Evolutionary conservation across 2,797 vertebrate genomes (phyloP), one percentile per base, ranked within the genome.

Genomic region (Phoxinus dragarum): DNA sequence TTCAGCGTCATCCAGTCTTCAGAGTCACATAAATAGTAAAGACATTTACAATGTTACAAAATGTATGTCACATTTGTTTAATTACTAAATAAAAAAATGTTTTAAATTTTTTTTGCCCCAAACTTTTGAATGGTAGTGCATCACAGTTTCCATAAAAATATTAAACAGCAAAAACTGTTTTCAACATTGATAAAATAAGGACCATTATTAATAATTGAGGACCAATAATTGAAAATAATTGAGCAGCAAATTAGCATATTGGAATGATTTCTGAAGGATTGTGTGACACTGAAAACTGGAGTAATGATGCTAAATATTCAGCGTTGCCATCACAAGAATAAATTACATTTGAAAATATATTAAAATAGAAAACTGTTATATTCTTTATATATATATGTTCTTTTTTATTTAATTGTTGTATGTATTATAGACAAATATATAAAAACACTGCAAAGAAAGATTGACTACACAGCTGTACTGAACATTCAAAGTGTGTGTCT

Each of bases 401-500:
- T 49, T 19, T 67, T 17, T 76, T n/a, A 9, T 36, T 36, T 0
- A 0, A 1, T 14, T 2, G 31, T 23, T 54, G 1, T 4, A 34
- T 67, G 16, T 17, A 40, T 5, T n/a, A n/a, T 56, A 76, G 11
- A 54, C 11, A 4, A 2, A 76, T 77, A 40, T 59, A 77, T 77
- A 9, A 56, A 69, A 59, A 59, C 12, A 40, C 19, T 40, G 34
- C 1, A 0, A 23, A 52, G 9, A 27, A 4, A 2, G 56, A 27
- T 9, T 80, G 56, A 66, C 47, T 27, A 47, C 10, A 82, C 54
- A 23, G 79, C 21, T 54, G 40, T 34, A 27, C 27, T 77, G n/a
- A 11, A 56, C 31, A 66, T 44, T 80, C 61, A 47, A 68, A 38
- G 16, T 36, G 10, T 17, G 23, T 31, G 14, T 27, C 56, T 78